A percentile compares a stretch with the other conserved stretches of the same genome.
Evolutionary conservation across 2,113 vertebrate species (phyloP).

Genomic region (Columbina picui): DNA sequence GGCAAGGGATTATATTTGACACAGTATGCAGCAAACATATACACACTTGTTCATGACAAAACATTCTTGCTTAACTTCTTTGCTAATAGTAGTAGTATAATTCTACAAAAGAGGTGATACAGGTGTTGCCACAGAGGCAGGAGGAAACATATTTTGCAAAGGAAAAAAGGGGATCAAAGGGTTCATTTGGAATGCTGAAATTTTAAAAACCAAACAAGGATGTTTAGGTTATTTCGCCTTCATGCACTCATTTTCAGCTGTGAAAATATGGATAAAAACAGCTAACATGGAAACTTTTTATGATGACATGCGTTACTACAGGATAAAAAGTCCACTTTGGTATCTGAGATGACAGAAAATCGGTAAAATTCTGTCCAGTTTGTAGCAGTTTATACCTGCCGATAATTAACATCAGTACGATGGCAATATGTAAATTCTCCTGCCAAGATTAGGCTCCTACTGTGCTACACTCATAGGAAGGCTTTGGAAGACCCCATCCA

Average conservation of each 20-base stretch:
- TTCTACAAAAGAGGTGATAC: neutral
- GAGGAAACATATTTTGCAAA: neutral
- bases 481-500: neutral
- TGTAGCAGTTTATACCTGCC: neutral
- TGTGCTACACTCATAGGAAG: neutral
- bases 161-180: neutral
- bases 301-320: neutral
- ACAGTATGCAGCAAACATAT: neutral
- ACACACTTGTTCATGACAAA: neutral
- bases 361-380: neutral
- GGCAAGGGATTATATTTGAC: neutral
- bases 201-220: neutral
- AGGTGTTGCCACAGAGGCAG: neutral
- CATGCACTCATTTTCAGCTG: neutral
- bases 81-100: neutral
- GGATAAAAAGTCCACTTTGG: neutral
- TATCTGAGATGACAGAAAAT: neutral
- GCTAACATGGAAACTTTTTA: neutral
- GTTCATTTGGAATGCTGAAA: neutral
- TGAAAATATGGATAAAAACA: neutral
- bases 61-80: neutral
- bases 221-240: neutral
- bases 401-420: neutral
- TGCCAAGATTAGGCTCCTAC: neutral
- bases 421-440: neutral